Conservation (phyloP, 2,113 vertebrate species). For the Phrynosoma blainvillii region DNA sequence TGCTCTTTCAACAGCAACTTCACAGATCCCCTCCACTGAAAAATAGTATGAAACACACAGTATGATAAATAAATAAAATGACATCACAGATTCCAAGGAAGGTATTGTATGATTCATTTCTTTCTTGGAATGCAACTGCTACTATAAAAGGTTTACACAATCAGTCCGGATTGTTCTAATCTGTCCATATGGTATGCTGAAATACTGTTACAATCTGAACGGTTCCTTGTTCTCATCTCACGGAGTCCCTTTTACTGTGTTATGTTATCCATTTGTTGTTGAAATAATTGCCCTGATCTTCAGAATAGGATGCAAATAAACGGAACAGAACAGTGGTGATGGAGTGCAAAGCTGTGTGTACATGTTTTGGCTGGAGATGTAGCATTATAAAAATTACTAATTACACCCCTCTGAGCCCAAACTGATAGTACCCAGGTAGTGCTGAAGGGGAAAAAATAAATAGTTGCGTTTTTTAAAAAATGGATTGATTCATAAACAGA, state of each 20-base stretch:
- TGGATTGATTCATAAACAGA: constrained; percentile 19
- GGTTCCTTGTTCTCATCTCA: constrained; percentile 48
- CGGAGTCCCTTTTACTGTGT: constrained; percentile 51
- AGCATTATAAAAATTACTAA: constrained; percentile 64
- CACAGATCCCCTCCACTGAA: constrained; percentile 39
- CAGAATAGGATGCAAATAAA: constrained; percentile 59
- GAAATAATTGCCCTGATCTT: constrained; percentile 56
- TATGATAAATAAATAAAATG: constrained; percentile 51
- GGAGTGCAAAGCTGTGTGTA: constrained; percentile 64
- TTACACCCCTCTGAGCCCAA: constrained; percentile 46
- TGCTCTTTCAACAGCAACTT: background rate
- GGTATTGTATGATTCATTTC: constrained; percentile 60
- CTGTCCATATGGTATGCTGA: constrained; percentile 39
- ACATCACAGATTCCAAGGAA: constrained; percentile 39
- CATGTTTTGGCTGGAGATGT: constrained; percentile 59
- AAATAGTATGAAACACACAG: constrained; percentile 38
- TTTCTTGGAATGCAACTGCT: constrained; percentile 57
- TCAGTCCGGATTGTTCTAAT: constrained; percentile 62
- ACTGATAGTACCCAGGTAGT: constrained; percentile 34
- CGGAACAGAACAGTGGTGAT: constrained; percentile 52
- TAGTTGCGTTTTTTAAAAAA: constrained; percentile 31
- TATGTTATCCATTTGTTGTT: constrained; percentile 43
- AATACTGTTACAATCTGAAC: background rate
- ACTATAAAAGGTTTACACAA: constrained; percentile 64
- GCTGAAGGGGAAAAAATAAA: background rate